A percentile compares a stretch with the other conserved stretches of the same genome.
These are phyloP conservation scores for Epinotia demarniana DNA, from an alignment of 2,888 invertebrate species.

Conservation along the genomic window DNA sequence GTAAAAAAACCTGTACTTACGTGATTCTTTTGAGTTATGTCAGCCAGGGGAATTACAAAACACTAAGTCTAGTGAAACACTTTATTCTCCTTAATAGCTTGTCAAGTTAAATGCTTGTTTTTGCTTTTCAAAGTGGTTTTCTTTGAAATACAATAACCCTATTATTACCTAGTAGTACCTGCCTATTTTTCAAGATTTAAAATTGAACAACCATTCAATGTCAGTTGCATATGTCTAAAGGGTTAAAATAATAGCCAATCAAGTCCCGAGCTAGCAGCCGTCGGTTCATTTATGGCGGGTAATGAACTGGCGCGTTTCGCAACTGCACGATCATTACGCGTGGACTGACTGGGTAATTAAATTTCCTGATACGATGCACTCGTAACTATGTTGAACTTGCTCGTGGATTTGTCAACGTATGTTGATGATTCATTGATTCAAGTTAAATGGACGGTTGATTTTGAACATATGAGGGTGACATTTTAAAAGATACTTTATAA, in stretches of 20 bases:
- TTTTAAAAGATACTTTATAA: too few relatives aligned
- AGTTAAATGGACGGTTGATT: background rate
- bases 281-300: conserved; percentile 15
- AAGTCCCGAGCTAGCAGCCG: background rate
- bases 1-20: too few relatives aligned
- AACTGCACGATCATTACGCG: conserved; percentile 39
- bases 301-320: conserved; percentile 32
- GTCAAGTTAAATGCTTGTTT: too few relatives aligned
- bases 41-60: too few relatives aligned
- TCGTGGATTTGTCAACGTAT: conserved; percentile 1
- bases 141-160: too few relatives aligned
- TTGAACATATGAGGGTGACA: too few relatives aligned
- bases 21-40: too few relatives aligned
- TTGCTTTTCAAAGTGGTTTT: too few relatives aligned
- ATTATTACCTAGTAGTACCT: too few relatives aligned
- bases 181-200: background rate
- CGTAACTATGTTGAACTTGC: background rate
- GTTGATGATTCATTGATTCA: background rate
- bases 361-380: conserved; percentile 15
- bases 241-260: conserved; percentile 7
- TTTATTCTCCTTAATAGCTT: too few relatives aligned
- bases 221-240: background rate
- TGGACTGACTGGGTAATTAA: conserved; percentile 26
- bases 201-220: background rate
- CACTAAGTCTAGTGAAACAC: too few relatives aligned